These are phyloP conservation scores for Phoebastria nigripes DNA, from an alignment of 2,797 vertebrate genomes.

Conservation along the genomic window DNA sequence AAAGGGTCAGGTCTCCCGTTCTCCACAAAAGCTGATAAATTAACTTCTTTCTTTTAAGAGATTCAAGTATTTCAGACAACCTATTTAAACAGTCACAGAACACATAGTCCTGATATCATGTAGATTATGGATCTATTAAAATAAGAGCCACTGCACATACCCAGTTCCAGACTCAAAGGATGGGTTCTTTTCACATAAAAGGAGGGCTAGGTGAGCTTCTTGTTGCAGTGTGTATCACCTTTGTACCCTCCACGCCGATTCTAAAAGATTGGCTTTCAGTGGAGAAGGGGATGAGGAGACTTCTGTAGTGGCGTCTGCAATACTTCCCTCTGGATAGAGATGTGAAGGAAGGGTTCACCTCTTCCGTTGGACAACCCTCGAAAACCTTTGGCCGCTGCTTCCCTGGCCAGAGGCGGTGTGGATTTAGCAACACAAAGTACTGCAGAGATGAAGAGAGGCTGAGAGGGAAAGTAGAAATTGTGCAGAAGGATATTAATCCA, in stretches of 20 bases:
- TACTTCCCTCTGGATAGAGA: background rate
- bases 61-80: background rate
- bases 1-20: background rate
- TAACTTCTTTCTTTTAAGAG: background rate
- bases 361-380: background rate
- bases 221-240: background rate
- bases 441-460: background rate
- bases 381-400: background rate
- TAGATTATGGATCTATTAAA: background rate
- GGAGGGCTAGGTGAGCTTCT: background rate
- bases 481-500: background rate
- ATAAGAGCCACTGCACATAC: background rate
- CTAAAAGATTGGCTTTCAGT: background rate
- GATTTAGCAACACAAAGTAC: background rate
- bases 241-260: background rate
- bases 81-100: background rate
- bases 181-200: background rate
- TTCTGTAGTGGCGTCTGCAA: background rate
- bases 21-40: background rate
- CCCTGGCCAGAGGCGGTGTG: background rate
- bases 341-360: background rate
- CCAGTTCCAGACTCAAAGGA: background rate
- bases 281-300: background rate
- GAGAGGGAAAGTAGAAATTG: background rate
- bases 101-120: background rate